phyloP scores from a whole-genome alignment of 2,888 invertebrate species.

The Hesperia comma region DNA sequence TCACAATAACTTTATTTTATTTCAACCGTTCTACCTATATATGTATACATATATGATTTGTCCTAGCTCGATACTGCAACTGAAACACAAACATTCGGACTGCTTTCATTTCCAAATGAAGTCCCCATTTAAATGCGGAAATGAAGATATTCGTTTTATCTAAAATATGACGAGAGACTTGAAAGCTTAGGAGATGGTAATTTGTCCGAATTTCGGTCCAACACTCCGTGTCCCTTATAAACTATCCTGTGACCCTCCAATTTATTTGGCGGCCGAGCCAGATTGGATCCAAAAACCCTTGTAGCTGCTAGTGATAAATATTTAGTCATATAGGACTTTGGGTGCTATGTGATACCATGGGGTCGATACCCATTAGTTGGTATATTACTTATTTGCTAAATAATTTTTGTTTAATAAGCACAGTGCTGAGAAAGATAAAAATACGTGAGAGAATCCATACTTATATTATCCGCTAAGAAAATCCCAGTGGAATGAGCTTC shows the following conservation, averaged over 20 bases:
- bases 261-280: conserved; percentile 8
- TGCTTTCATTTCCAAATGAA: too few species aligned
- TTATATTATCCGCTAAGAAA: too few species aligned
- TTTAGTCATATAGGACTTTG: neutral
- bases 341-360: neutral
- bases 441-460: too few species aligned
- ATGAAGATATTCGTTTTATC: neutral
- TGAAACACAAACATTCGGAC: too few species aligned
- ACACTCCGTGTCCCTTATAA: conserved; percentile 4
- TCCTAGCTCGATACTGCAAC: too few species aligned
- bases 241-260: conserved; percentile 12
- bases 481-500: too few species aligned
- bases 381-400: too few species aligned
- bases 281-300: neutral
- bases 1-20: too few species aligned
- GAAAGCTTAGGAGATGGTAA: conserved; percentile 10
- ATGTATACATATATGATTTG: too few species aligned
- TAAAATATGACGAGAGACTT: neutral
- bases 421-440: too few species aligned
- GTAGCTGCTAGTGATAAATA: neutral
- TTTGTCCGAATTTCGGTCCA: conserved; percentile 18
- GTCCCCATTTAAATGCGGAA: neutral
- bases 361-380: neutral
- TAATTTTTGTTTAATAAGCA: too few species aligned
- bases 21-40: too few species aligned